phyloP scores from a whole-genome alignment of 2,888 invertebrate genomes.

The Linnaemya tessellans region DNA sequence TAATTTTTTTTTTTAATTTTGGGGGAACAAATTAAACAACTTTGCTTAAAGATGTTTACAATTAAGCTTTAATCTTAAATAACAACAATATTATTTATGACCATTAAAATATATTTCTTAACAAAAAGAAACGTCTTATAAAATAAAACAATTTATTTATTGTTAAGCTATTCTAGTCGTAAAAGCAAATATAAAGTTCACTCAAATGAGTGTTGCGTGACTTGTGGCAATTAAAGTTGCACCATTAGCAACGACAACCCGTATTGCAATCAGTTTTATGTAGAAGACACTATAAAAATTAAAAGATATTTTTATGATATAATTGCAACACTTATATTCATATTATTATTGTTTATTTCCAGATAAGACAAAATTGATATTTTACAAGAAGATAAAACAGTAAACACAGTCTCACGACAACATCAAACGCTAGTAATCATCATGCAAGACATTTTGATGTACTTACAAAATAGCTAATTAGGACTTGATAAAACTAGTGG shows the following conservation, averaged over 20 bases:
- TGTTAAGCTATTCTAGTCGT: neutral
- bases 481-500: neutral
- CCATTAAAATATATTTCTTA: neutral
- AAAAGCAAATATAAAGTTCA: neutral
- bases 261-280: slow-evolving; percentile 47
- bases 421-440: slow-evolving; percentile 8
- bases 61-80: too few species aligned
- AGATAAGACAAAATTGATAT: slow-evolving; percentile 3
- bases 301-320: slow-evolving; percentile 9
- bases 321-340: neutral
- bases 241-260: slow-evolving; percentile 39
- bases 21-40: too few species aligned
- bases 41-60: too few species aligned
- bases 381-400: slow-evolving; percentile 12
- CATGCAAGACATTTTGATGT: neutral
- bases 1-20: too few species aligned
- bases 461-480: too few species aligned
- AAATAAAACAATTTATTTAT: neutral
- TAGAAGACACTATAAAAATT: slow-evolving; percentile 16
- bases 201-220: slow-evolving; percentile 30
- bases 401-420: neutral
- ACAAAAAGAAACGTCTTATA: neutral
- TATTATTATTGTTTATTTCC: neutral
- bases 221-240: slow-evolving; percentile 33
- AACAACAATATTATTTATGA: too few species aligned